A percentile compares a stretch with the other conserved stretches of the same genome.
Evolutionary conservation across 2,113 vertebrate genomes (phyloP).

Genomic region (Equus quagga): DNA sequence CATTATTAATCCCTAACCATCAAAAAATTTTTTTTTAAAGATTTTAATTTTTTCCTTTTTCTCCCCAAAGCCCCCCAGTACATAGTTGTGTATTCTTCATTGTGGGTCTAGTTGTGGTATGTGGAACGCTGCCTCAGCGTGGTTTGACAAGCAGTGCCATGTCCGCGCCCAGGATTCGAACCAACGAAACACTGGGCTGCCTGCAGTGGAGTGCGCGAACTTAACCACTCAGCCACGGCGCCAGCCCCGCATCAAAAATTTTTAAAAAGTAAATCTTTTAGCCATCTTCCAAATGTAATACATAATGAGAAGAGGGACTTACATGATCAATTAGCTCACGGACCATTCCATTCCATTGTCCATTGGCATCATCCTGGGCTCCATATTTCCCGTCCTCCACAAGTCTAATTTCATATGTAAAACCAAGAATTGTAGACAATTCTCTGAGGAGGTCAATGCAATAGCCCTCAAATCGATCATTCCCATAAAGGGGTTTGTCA

Average conservation of each 20-base stretch:
- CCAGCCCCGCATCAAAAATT: too few species aligned
- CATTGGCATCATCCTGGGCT: slow-evolving; percentile 96
- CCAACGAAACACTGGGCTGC: too few species aligned
- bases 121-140: too few species aligned
- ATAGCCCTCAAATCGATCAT: slow-evolving; percentile 98
- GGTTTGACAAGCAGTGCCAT: too few species aligned
- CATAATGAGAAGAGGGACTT: slow-evolving; percentile 84
- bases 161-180: too few species aligned
- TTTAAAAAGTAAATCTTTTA: not conserved
- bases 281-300: not conserved
- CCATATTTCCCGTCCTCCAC: slow-evolving; percentile 98
- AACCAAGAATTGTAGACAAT: slow-evolving; percentile 96
- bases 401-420: slow-evolving; percentile 95
- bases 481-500: slow-evolving; percentile 97
- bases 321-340: slow-evolving; percentile 98
- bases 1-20: not conserved
- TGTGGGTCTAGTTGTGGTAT: too few species aligned
- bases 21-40: not conserved
- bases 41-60: too few species aligned
- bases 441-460: slow-evolving; percentile 98
- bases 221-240: too few species aligned
- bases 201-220: too few species aligned
- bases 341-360: slow-evolving; percentile 99
- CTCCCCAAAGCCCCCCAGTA: too few species aligned
- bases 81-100: too few species aligned